phyloP scores from a whole-genome alignment of 1,140 invertebrate genomes.

The Macrostomum lignano region DNA sequence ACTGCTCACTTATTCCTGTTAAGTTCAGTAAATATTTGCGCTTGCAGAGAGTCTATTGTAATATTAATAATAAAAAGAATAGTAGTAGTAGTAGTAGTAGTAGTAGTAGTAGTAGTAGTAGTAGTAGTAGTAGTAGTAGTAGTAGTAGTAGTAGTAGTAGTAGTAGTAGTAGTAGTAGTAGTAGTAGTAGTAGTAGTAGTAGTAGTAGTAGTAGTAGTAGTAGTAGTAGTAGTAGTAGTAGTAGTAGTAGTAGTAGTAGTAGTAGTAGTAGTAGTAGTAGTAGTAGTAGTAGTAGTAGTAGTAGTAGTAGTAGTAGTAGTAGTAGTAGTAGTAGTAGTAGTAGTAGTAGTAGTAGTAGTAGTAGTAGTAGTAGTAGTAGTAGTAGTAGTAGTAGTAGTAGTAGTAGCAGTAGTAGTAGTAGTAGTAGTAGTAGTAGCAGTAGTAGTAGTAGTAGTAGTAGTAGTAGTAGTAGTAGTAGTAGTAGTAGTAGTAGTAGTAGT shows the following conservation, averaged over 20 bases:
- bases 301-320: not conserved
- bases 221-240: slow-evolving; percentile 2
- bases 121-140: slow-evolving; percentile 1
- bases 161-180: not conserved
- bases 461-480: slow-evolving; percentile 2
- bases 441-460: not conserved
- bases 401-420: slow-evolving; percentile 2
- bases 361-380: slow-evolving; percentile 2
- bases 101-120: not conserved
- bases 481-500: not conserved
- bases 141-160: not conserved
- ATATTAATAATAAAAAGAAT: not conserved
- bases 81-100: not conserved
- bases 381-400: not conserved
- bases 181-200: not conserved
- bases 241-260: not conserved
- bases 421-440: not conserved
- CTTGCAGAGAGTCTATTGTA: not conserved
- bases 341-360: slow-evolving; percentile 1
- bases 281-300: not conserved
- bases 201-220: slow-evolving; percentile 1
- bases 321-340: slow-evolving; percentile 1
- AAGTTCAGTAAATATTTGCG: too few species aligned
- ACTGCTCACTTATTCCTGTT: too few species aligned
- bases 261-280: slow-evolving; percentile 1